phyloP scores from a whole-genome alignment of 1,140 invertebrate genomes.

The Araneus ventricosus region DNA sequence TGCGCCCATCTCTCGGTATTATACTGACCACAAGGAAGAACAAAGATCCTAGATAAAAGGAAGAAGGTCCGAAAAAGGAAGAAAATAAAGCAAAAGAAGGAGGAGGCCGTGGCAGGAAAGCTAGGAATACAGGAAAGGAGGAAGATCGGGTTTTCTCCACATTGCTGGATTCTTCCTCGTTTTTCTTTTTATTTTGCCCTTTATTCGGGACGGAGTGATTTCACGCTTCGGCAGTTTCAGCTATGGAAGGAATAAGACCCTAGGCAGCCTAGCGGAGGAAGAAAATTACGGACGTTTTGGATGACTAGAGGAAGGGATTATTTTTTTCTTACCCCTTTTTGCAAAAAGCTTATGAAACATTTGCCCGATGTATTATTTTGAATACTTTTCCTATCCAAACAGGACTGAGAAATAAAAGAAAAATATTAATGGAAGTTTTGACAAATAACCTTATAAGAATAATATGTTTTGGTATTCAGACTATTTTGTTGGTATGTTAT shows the following conservation, averaged over 20 bases:
- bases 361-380: slow-evolving; percentile 23
- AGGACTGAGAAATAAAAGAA: background rate
- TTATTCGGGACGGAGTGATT: slow-evolving; percentile 53
- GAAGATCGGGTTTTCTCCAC: slow-evolving; percentile 32
- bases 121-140: background rate
- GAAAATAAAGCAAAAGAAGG: background rate
- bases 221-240: slow-evolving; percentile 47
- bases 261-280: background rate
- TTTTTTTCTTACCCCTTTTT: background rate
- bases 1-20: slow-evolving; percentile 36
- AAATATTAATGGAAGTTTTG: no score
- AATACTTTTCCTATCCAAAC: slow-evolving; percentile 1
- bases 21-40: slow-evolving; percentile 60
- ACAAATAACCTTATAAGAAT: no score
- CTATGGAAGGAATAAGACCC: slow-evolving; percentile 53
- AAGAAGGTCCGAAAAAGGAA: background rate
- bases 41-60: slow-evolving; percentile 45
- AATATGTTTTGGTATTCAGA: no score
- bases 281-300: slow-evolving; percentile 65
- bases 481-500: no score
- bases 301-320: slow-evolving; percentile 39
- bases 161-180: background rate
- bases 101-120: background rate
- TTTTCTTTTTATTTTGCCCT: background rate
- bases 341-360: slow-evolving; percentile 22